Base-by-base conservation (phyloP, 2,113 vertebrate genomes). In the Caranx melampygus region DNA sequence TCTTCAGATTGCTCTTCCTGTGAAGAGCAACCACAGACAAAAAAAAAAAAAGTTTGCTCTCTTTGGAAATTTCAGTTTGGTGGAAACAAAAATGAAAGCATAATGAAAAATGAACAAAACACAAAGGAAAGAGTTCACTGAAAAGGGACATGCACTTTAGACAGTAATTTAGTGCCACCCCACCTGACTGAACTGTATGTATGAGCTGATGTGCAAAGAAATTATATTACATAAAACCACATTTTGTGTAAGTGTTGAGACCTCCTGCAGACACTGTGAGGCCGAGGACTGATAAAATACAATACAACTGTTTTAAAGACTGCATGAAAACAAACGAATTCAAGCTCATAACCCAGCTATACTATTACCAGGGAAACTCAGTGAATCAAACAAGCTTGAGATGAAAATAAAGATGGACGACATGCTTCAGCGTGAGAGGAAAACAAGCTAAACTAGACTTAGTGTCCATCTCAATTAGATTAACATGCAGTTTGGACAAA, bases 401-500 rank as follows among this genome's bases (percentile, higher is more conserved):
- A 57, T 35, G 35, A 31, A 72, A 67, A 5, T 44, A 21, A 81
- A 54, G 62, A 33, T 34, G 51, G 15, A 57, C 2, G 70, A 65
- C 44, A 51, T 3, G 55, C 35, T 58, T 13, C 10, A 51, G 45
- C 34, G 13, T 26, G 44, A 15, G 4, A 10, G 33, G 60, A 45
- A 72, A 67, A 68, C 15, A 77, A 54, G 52, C 20, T 37, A 71
- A 55, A 47, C 26, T 15, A 16, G 51, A 51, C 31, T 7, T 21
- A 74, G 45, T 49, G 66, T 85, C 55, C 60, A 63, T 66, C 54
- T 76, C 68, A 73, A 91, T 91, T 90, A 82, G 51, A 92, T 85
- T 88, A 83, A 65, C 40, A 72, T 76, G 49, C 58, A 59, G 47
- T 79, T 68, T 71, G 57, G 33, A 78, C 76, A 89, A 91, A 90